Conservation (phyloP, 2,888 invertebrate genomes). For the Oscheius myriophilus region DNA sequence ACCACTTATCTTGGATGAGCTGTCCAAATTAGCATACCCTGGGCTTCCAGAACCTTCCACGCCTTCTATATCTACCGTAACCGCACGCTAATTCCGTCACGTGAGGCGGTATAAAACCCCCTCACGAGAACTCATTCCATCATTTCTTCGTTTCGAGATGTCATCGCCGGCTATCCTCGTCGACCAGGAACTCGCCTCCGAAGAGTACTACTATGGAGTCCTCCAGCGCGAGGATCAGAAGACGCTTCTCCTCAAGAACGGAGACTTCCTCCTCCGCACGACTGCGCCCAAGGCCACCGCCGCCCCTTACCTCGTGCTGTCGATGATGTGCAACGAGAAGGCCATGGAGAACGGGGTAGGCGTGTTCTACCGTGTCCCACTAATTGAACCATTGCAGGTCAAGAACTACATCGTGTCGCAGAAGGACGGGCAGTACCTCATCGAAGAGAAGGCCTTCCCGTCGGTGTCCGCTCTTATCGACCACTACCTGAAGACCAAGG, state of each 20-base stretch:
- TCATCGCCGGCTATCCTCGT: no score
- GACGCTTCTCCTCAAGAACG: conserved; percentile 48
- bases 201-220: conserved; percentile 55
- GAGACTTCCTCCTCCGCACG: conserved; percentile 52
- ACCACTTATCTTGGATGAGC: no score
- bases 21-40: no score
- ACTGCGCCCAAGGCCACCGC: conserved; percentile 50
- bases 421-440: conserved; percentile 25
- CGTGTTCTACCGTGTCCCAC: neutral
- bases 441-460: conserved; percentile 35
- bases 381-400: conserved; percentile 6
- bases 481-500: conserved; percentile 30
- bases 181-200: no score
- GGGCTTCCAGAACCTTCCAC: no score
- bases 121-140: no score
- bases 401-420: conserved; percentile 45
- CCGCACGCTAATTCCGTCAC: no score
- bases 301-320: conserved; percentile 46
- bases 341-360: conserved; percentile 35
- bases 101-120: no score
- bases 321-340: conserved; percentile 51
- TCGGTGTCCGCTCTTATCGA: conserved; percentile 32
- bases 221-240: conserved; percentile 59
- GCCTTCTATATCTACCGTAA: no score
- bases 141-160: no score